Conservation (phyloP, 2,113 vertebrate species). For the Actinemys pallida region DNA sequence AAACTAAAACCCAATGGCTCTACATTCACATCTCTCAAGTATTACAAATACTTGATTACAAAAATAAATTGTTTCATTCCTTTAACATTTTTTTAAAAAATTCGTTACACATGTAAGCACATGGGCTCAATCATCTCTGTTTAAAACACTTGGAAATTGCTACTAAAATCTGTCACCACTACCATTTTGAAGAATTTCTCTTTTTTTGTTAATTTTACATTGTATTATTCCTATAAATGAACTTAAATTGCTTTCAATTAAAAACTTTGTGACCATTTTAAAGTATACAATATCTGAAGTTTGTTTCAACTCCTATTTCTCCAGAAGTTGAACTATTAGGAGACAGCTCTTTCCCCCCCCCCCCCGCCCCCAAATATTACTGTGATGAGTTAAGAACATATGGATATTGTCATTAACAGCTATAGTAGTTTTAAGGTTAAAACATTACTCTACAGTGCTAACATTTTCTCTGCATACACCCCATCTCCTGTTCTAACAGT, state of each 20-base stretch:
- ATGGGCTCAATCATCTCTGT: neutral
- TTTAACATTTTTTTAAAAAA: neutral
- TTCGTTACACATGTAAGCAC: neutral
- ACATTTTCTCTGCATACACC: neutral
- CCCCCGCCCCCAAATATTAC: neutral
- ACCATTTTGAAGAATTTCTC: neutral
- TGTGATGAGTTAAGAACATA: neutral
- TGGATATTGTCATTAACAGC: neutral
- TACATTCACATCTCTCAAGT: neutral
- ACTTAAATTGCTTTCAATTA: neutral
- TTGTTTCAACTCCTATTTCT: neutral
- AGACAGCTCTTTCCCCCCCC: neutral
- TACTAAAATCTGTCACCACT: neutral
- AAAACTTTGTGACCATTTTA: neutral
- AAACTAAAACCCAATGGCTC: neutral
- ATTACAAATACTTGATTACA: neutral
- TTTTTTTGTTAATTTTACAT: neutral
- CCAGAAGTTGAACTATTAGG: neutral
- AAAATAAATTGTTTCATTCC: neutral
- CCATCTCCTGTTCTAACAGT: neutral
- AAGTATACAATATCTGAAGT: neutral
- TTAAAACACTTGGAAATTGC: neutral
- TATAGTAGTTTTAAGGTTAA: neutral
- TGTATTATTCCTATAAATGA: neutral
- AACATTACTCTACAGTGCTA: neutral